Evolutionary conservation across 1,140 invertebrate genomes (phyloP).

Genomic region (Bombyx mandarina): DNA sequence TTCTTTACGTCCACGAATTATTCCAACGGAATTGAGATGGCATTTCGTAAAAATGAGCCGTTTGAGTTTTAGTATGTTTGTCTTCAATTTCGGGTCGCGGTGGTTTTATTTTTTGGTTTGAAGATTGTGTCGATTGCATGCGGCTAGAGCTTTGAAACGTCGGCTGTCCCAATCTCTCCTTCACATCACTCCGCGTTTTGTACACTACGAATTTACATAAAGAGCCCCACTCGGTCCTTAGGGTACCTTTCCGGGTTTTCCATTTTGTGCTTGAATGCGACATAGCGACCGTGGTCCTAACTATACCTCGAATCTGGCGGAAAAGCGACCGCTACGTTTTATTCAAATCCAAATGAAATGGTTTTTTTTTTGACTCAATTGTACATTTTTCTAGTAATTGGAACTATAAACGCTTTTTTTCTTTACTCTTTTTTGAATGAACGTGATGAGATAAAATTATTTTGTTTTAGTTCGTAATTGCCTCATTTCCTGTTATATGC

Average conservation of each 20-base stretch:
- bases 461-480: no score
- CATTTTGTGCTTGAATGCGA: slow-evolving; percentile 50
- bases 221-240: slow-evolving; percentile 41
- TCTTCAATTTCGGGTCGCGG: slow-evolving; percentile 23
- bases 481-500: no score
- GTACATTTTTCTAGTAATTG: slow-evolving; percentile 21
- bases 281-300: slow-evolving; percentile 23
- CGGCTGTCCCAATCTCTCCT: slow-evolving; percentile 42
- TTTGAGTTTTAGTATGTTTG: slow-evolving; percentile 21
- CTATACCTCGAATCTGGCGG: slow-evolving; percentile 32
- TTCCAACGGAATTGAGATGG: slow-evolving; percentile 8
- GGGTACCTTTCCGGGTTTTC: slow-evolving; percentile 52
- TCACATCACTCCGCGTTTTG: slow-evolving; percentile 53
- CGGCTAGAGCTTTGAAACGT: slow-evolving; percentile 30
- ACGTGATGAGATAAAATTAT: no score
- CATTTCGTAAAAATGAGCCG: slow-evolving; percentile 6
- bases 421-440: no score
- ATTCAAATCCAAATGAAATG: slow-evolving; percentile 32
- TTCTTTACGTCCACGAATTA: slow-evolving; percentile 8
- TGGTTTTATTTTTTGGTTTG: slow-evolving; percentile 25
- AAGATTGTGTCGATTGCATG: slow-evolving; percentile 30
- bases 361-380: slow-evolving; percentile 2
- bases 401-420: slow-evolving; percentile 1
- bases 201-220: slow-evolving; percentile 52
- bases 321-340: slow-evolving; percentile 35